Evolutionary conservation across 2,888 invertebrate species (phyloP), one percentile per base, ranked within the genome.

Genomic region (Andrena chrysosceles): DNA sequence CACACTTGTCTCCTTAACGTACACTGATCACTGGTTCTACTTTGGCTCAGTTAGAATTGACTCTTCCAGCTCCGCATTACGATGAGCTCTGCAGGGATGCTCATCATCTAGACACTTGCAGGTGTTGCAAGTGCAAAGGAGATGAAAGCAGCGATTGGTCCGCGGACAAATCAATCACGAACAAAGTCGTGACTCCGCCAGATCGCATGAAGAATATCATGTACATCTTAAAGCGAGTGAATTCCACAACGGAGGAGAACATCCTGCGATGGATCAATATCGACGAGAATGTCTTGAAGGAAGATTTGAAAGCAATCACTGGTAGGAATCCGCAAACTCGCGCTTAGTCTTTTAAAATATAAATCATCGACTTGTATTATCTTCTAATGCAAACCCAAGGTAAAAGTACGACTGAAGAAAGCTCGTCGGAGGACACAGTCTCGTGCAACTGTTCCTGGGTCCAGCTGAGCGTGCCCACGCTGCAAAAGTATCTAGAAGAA

Each of bases 121-220:
- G 10, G 4, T 84, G 83, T 16, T 84, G 79, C 35, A 73, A 70
- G 2, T 84, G 84, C 48, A 75, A 52, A 4, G 63, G 31, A 23
- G 35, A 20, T 6, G 77, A 68, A 26, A 77, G 63, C 13, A 79
- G 72, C 16, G 75, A 75, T 0, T 76, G 62, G 70, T 75, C 78
- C 6, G 35, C 69, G 4, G 35, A 68, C 29, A 68, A 69, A 49
- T 62, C 64, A 13, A 16, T 75, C 26, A n/a, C n/a, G 1, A 42
- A 62, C 2, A 56, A 20, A 23, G 13, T 79, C 6, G 16, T 42
- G 33, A 7, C 56, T 26, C 29, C 72, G 16, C 42, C 16, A 94
- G 87, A 95, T 64, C 35, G 26, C 42, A 68, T 5, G n/a, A 54
- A 84, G 3, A 84, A 84, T n/a, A 79, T 86, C 6, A 42, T 42